Conservation (phyloP, 2,797 vertebrate genomes). For the Spinus olivaceus region DNA sequence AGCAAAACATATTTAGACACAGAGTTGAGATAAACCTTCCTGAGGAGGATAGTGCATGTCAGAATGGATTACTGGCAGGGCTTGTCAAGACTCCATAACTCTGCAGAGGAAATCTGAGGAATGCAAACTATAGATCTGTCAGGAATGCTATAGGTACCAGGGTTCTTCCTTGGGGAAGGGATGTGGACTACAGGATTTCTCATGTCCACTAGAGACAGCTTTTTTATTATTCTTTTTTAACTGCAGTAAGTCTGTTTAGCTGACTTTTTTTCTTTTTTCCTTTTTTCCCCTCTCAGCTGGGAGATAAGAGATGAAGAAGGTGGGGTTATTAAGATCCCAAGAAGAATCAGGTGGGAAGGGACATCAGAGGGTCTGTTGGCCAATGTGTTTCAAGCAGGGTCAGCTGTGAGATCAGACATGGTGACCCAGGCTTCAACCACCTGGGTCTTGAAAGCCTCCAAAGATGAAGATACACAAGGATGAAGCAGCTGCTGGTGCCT, state of each 20-base stretch:
- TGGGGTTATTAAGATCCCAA: background rate
- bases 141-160: background rate
- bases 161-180: background rate
- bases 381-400: background rate
- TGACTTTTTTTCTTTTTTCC: too few species aligned
- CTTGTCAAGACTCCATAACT: background rate
- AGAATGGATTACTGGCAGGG: background rate
- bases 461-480: background rate
- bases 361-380: background rate
- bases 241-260: background rate
- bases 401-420: background rate
- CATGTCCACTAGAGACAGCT: background rate
- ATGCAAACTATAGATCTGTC: background rate
- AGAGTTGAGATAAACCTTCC: background rate
- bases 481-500: background rate
- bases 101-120: background rate
- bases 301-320: background rate
- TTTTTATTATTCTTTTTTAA: background rate
- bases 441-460: background rate
- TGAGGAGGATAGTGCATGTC: background rate
- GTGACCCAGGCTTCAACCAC: background rate
- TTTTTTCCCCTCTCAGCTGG: rapidly evolving
- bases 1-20: background rate
- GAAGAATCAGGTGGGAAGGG: background rate
- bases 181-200: background rate